Evolutionary conservation across 2,113 vertebrate genomes (phyloP).

Genomic region (Glaucomys volans): DNA sequence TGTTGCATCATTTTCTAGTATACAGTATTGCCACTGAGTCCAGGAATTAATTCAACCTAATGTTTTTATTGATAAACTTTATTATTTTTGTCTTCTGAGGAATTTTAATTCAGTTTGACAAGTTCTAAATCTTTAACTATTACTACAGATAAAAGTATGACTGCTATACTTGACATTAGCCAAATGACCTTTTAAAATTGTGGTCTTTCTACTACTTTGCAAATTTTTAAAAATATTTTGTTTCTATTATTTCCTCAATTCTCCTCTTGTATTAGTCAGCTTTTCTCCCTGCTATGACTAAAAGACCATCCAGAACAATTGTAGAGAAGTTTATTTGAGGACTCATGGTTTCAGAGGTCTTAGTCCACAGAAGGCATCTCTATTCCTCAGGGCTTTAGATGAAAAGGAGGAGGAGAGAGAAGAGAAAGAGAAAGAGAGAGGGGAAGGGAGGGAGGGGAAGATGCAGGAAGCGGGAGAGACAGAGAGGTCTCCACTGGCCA

Average conservation of each 20-base stretch:
- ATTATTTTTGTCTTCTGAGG: background rate
- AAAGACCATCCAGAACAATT: too few relatives aligned
- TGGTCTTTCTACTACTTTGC: background rate
- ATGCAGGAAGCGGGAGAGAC: too few relatives aligned
- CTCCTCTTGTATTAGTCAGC: background rate
- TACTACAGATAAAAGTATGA: background rate
- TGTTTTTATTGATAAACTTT: background rate
- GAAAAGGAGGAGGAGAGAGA: too few relatives aligned
- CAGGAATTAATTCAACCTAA: background rate
- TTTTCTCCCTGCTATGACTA: too few relatives aligned
- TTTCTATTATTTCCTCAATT: background rate
- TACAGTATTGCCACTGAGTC: background rate
- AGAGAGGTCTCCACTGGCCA: too few relatives aligned
- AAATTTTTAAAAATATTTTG: background rate
- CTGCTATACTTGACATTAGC: background rate
- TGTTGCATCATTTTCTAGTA: background rate
- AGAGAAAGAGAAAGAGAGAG: rapidly evolving
- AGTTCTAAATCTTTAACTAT: background rate
- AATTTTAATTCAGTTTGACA: background rate
- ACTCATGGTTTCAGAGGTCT: too few relatives aligned
- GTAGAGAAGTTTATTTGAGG: too few relatives aligned
- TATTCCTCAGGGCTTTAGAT: too few relatives aligned
- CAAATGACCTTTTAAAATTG: background rate
- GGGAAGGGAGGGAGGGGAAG: too few relatives aligned
- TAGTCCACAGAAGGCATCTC: too few relatives aligned